Base-by-base conservation (phyloP, 53 echinoderm and acorn worm species). In the Stichopus horrens region DNA sequence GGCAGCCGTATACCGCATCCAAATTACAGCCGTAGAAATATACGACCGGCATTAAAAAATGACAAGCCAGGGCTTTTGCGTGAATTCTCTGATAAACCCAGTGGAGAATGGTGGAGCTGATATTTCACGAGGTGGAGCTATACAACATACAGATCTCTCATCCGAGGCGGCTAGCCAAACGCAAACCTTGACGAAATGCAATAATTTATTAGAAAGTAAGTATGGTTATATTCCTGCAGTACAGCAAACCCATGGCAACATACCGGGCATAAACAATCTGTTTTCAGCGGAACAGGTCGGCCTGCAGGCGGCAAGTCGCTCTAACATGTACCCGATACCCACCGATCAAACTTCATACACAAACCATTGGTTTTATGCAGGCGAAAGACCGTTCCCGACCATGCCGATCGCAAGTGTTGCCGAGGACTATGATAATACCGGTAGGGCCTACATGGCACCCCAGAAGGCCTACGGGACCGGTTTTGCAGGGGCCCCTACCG, bases 81-180 rank as follows among this genome's bases (percentile, higher is more conserved):
- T 97, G 90, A 97, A 97, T 95, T 97, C 97, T 76, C 79, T 97
- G 95, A 95, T 97, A 91, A 95, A 95, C 92, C 92, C 95, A 84
- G 95, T 91, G 76, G 97, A 97, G 86, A 94, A 89, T 86, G 96
- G 89, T 59, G 78, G 87, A 53, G 86, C 79, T 57, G 89, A 83
- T 73, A 84, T 88, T 60, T 74, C 87, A 23, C 73, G 88, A 90
- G 71, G 71, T n/a, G 92, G 88, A 79, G 92, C 90, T 86, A 88
- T 92, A 56, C 93, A 90, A 82, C 21, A 21, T 18, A 81, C 74
- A 23, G 79, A 55, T 21, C 82, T 66, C 20, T 21, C 81, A 51
- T 37, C 79, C 14, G 83, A 83, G 58, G 55, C 89, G 11, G 82
- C 65, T n/a, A 89, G 60, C 71, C 59, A 86, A 74, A 56, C 54